Evolutionary conservation across 2,888 invertebrate genomes (phyloP).

Genomic region (Brassicogethes aeneus): DNA sequence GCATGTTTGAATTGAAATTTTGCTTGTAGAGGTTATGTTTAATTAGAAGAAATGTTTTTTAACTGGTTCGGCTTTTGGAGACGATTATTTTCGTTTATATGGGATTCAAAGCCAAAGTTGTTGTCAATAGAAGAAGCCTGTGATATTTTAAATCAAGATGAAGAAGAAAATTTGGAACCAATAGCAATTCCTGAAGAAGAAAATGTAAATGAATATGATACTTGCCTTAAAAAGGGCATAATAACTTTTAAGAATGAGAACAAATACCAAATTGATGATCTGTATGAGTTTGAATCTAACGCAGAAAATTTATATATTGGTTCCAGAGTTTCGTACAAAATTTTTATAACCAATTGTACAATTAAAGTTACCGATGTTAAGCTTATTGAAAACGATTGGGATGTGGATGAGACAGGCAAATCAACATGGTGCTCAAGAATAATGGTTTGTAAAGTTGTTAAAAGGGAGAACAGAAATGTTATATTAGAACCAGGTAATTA

Average conservation of each 20-base stretch:
- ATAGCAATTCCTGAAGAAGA: slow-evolving; percentile 1
- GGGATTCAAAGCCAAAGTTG: slow-evolving; percentile 14
- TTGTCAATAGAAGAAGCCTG: slow-evolving; percentile 25
- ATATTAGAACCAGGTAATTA: slow-evolving; percentile 42
- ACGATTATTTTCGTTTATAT: slow-evolving; percentile 19
- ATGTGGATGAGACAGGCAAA: slow-evolving; percentile 40
- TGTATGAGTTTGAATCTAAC: slow-evolving; percentile 45
- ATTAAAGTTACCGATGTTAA: slow-evolving; percentile 41
- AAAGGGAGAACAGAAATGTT: slow-evolving; percentile 35
- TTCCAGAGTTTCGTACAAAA: slow-evolving; percentile 44
- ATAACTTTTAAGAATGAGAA: slow-evolving; percentile 48
- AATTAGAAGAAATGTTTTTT: too few relatives aligned
- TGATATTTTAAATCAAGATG: slow-evolving; percentile 22
- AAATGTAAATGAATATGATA: slow-evolving; percentile 5
- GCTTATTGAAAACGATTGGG: slow-evolving; percentile 28
- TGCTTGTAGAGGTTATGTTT: too few relatives aligned
- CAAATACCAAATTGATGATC: slow-evolving; percentile 52
- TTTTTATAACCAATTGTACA: slow-evolving; percentile 19
- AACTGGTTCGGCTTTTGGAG: too few relatives aligned
- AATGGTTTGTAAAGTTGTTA: slow-evolving; percentile 39
- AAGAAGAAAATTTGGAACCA: slow-evolving; percentile 10
- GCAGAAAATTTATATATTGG: slow-evolving; percentile 42
- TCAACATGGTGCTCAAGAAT: slow-evolving; percentile 27
- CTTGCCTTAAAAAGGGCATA: slow-evolving; percentile 41
- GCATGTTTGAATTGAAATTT: too few relatives aligned